phyloP scores from a whole-genome alignment of 2,113 vertebrate genomes.

The Marmota monax region DNA sequence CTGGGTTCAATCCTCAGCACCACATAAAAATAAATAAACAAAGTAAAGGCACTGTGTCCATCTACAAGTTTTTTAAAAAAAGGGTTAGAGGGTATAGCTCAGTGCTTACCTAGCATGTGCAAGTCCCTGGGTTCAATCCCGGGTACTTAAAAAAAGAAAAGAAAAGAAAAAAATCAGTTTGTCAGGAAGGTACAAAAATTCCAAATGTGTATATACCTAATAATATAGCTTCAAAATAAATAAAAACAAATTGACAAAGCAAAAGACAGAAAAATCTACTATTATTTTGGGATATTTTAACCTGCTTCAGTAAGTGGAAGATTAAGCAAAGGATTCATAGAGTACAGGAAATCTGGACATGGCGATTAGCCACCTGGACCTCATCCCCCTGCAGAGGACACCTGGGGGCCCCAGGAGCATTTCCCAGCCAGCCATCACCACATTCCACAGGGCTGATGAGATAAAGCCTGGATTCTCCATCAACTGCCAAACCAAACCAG shows the following conservation, averaged over 20 bases:
- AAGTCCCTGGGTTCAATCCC: too few species aligned
- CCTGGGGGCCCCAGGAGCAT: too few species aligned
- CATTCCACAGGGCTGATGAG: too few species aligned
- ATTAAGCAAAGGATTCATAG: neutral
- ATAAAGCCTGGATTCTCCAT: neutral
- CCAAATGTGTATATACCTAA: neutral
- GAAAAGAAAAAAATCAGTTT: neutral
- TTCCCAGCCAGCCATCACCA: too few species aligned
- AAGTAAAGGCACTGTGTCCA: too few species aligned
- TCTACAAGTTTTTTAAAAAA: too few species aligned
- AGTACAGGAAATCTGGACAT: neutral
- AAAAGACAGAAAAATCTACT: neutral
- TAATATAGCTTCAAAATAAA: neutral
- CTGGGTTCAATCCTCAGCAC: too few species aligned
- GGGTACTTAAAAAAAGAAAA: too few species aligned
- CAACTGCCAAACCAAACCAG: neutral
- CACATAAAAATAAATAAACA: too few species aligned
- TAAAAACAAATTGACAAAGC: neutral
- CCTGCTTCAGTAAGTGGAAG: neutral
- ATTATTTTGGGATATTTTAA: neutral
- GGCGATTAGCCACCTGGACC: rapidly evolving
- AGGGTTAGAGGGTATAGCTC: too few species aligned
- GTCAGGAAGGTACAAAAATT: neutral
- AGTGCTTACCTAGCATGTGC: too few species aligned
- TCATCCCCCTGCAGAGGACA: too few species aligned